Conservation (phyloP, 2,797 vertebrate genomes). For the Xenopus petersii region DNA sequence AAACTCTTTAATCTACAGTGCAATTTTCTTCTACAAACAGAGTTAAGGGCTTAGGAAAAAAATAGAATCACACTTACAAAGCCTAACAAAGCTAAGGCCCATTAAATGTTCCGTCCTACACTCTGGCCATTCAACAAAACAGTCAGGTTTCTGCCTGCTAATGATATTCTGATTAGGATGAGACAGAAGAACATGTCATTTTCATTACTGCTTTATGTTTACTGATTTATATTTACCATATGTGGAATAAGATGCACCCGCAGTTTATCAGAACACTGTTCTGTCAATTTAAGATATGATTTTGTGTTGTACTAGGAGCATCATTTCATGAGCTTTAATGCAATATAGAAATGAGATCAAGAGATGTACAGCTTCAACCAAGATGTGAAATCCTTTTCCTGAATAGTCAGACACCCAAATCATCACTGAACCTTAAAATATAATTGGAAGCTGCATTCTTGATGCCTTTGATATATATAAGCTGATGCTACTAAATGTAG, state of each 20-base stretch:
- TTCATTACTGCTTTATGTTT: not conserved
- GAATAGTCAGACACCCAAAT: not conserved
- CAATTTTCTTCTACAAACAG: conserved; percentile 17
- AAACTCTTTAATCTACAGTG: conserved; percentile 34
- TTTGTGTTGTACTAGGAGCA: not conserved
- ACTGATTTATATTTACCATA: not conserved
- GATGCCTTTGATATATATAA: not conserved
- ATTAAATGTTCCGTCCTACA: not conserved
- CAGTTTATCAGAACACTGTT: not conserved
- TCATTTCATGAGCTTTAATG: not conserved
- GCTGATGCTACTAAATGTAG: too few species aligned
- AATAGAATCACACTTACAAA: not conserved
- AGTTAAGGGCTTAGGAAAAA: conserved; percentile 13
- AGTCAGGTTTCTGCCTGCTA: not conserved
- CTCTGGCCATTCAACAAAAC: not conserved
- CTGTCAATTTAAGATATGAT: too few species aligned
- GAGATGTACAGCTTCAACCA: not conserved
- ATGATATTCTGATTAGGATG: not conserved
- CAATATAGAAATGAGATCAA: not conserved
- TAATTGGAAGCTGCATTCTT: not conserved
- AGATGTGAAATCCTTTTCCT: not conserved
- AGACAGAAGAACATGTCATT: not conserved
- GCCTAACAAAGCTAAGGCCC: not conserved
- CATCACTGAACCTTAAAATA: not conserved
- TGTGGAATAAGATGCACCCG: not conserved